phyloP scores from a whole-genome alignment of 2,113 vertebrate genomes.

The Chionomys nivalis region DNA sequence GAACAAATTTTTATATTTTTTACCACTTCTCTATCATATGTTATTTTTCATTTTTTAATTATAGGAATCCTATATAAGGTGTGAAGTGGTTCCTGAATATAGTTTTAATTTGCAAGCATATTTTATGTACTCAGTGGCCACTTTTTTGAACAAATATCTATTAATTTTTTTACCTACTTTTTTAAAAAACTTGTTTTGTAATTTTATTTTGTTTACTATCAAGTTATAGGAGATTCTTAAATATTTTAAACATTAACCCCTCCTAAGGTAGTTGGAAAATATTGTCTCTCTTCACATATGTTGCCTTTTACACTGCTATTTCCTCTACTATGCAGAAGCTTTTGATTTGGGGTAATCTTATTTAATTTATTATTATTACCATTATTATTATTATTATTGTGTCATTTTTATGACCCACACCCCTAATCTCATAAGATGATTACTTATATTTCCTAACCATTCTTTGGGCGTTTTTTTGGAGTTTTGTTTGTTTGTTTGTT shows the following conservation, averaged over 20 bases:
- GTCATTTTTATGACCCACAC: neutral
- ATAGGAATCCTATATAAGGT: neutral
- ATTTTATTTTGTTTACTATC: neutral
- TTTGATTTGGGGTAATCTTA: neutral
- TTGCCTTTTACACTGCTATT: neutral
- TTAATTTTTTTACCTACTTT: neutral
- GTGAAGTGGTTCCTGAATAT: neutral
- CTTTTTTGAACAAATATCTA: neutral
- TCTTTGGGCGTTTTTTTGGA: neutral
- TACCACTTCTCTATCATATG: neutral
- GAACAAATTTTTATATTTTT: neutral
- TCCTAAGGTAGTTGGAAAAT: neutral
- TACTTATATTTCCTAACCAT: neutral
- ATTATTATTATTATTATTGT: neutral
- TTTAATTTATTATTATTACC: neutral
- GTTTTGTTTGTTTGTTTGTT: too few relatives aligned
- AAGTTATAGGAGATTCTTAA: neutral
- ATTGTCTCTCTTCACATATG: neutral
- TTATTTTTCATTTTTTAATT: neutral
- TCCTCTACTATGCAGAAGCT: neutral
- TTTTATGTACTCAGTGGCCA: neutral
- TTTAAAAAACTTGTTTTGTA: neutral
- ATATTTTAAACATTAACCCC: neutral
- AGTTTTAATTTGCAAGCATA: neutral
- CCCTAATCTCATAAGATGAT: neutral